Base-by-base conservation (phyloP, 1,140 invertebrate species). In the Micrasema minimum region DNA sequence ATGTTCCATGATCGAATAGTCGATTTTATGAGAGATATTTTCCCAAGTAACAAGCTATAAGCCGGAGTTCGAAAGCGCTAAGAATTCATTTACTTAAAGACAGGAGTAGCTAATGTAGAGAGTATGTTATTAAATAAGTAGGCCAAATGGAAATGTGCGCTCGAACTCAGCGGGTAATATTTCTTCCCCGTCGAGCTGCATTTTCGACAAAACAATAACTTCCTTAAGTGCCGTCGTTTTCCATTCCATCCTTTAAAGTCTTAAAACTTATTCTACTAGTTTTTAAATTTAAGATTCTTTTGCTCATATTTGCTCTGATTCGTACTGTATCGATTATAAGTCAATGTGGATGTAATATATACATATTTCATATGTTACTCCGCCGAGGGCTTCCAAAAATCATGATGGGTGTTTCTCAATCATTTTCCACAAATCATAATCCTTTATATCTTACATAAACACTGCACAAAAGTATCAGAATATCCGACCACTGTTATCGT, bases 11-110 rank as follows among this genome's bases (percentile, higher is more conserved):
- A 59, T 41, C 55, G 55, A 59, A 55, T 2, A 7, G 16, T 14
- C 18, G 9, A 41, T 59, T 59, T 59, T 59, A 43, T 38, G 55
- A 59, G 11, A 14, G 12, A 35, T 38, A 53, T 22, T 53, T 22
- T n/a, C n/a, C n/a, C n/a, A 45, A 48, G 11, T 10, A n/a, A 22
- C 23, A 16, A 31, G 50, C 26, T 16, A 6, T 16, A 14, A 12
- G 16, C 55, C 3, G 14, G 16, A 35, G 37, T 20, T 20, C 22
- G 37, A 38, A 43, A 59, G 35, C 37, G 5, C 55, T 4, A 31
- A 59, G 55, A 41, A 59, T 59, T 59, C 16, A 41, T 59, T 51
- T 43, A 59, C 18, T 31, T 41, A 41, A 41, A 31, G 37, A 2
- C 37, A 41, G 55, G 18, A 59, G 38, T 38, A 59, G 35, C 55